Evolutionary conservation across 2,797 vertebrate genomes (phyloP).

Genomic region (Limosa lapponica): DNA sequence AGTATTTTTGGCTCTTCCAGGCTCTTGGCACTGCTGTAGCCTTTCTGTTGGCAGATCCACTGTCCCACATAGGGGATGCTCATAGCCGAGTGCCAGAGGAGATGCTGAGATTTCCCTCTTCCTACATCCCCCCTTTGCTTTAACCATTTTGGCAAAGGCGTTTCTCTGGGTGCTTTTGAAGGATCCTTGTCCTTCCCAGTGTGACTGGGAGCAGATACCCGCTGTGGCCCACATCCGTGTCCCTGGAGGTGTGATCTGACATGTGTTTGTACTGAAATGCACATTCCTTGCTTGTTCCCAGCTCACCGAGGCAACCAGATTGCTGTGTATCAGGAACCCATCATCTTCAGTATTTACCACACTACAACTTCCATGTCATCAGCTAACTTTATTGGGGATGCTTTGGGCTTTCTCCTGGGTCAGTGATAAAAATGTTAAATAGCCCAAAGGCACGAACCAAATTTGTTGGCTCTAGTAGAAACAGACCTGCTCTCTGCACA

Average conservation of each 20-base stretch:
- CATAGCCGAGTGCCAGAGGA: not conserved
- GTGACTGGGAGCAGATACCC: not conserved
- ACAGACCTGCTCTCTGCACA: not conserved
- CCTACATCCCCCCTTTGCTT: not conserved
- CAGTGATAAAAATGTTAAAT: constrained; percentile 43
- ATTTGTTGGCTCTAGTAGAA: constrained; percentile 51
- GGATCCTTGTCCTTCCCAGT: not conserved
- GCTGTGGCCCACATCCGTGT: not conserved
- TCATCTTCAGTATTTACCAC: not conserved
- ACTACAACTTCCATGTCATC: constrained; percentile 9
- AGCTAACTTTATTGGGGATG: not conserved
- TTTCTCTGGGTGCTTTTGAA: not conserved
- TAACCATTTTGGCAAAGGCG: not conserved
- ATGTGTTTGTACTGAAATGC: not conserved
- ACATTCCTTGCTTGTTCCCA: not conserved
- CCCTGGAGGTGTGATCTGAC: not conserved
- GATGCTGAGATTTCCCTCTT: not conserved
- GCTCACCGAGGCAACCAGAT: not conserved
- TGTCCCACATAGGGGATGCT: not conserved
- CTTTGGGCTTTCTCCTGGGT: constrained; percentile 14
- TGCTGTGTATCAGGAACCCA: not conserved
- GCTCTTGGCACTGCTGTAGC: not conserved
- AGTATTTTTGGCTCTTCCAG: not conserved
- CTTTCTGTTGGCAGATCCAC: not conserved
- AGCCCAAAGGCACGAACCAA: constrained; percentile 8